Evolutionary conservation across 1,140 invertebrate genomes (phyloP), one percentile per base, ranked within the genome.

Genomic region (Epicauta chinensis): DNA sequence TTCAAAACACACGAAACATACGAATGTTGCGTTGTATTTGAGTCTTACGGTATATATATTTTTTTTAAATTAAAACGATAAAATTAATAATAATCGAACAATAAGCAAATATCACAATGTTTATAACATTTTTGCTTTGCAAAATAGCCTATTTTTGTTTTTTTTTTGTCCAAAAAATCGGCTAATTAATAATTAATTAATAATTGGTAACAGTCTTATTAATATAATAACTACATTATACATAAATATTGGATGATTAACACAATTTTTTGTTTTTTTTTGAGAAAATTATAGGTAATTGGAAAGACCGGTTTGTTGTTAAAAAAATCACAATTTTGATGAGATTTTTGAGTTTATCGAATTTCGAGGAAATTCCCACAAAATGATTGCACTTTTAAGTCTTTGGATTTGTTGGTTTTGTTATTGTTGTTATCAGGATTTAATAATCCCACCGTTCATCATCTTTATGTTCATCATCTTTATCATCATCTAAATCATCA

Each of bases 171-270:
- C 47, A 43, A 54, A 50, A 45, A 51, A 51, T 56, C 52, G 51
- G 56, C 57, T 63, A 62, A 23, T 23, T 23, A 23, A 23, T 23
- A 23, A 23, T 23, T 23, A 23, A 23, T 63, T 61, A 61, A 62
- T 63, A 66, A 65, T 58, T 66, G 67, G 67, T 72, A 72, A 72
- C 69, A 72, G 70, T 71, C 68, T 71, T 71, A 60, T 65, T n/a
- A 23, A 23, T 23, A 23, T 23, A 62, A 58, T 67, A 66, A 67
- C 59, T 66, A 65, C 61, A 61, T 60, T 67, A 66, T 66, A 65
- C 61, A 61, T 60, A 68, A 66, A 63, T 66, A 23, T 23, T 23
- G 7, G 23, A 23, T 23, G 23, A 23, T 3, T n/a, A 23, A 23
- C 23, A 23, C 4, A 23, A 23, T 5, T 23, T 4, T 4, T 23